These are phyloP conservation scores for Cavia aperea DNA, from an alignment of 2,113 vertebrate species.

Conservation along the genomic window DNA sequence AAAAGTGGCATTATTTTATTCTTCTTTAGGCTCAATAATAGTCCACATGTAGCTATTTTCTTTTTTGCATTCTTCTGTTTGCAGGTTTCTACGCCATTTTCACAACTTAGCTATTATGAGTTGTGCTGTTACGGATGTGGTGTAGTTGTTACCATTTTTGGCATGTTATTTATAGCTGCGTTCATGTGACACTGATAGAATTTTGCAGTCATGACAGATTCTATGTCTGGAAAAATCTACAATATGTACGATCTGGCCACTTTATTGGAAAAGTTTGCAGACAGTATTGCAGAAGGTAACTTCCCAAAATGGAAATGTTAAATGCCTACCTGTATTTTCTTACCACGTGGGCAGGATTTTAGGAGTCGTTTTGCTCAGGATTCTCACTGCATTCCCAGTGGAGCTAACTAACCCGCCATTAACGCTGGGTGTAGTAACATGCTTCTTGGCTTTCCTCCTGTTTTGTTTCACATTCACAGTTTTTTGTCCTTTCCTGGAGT, in stretches of 20 bases:
- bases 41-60: background rate
- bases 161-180: background rate
- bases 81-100: background rate
- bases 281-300: background rate
- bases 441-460: background rate
- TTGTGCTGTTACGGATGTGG: background rate
- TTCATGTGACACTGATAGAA: background rate
- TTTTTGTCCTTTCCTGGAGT: background rate
- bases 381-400: rapidly evolving
- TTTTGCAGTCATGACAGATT: background rate
- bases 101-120: background rate
- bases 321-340: background rate
- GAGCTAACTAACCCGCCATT: rapidly evolving
- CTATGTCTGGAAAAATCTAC: background rate
- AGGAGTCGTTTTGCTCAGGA: background rate
- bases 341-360: background rate
- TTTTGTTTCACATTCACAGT: background rate
- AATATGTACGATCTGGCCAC: background rate
- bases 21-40: background rate
- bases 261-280: background rate
- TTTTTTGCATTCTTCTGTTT: background rate
- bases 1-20: background rate
- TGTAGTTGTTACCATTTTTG: background rate
- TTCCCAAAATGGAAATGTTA: background rate
- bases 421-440: background rate